These are phyloP conservation scores for Drosophila baimaii DNA, from an alignment of 1,140 invertebrate species.

Conservation along the genomic window DNA sequence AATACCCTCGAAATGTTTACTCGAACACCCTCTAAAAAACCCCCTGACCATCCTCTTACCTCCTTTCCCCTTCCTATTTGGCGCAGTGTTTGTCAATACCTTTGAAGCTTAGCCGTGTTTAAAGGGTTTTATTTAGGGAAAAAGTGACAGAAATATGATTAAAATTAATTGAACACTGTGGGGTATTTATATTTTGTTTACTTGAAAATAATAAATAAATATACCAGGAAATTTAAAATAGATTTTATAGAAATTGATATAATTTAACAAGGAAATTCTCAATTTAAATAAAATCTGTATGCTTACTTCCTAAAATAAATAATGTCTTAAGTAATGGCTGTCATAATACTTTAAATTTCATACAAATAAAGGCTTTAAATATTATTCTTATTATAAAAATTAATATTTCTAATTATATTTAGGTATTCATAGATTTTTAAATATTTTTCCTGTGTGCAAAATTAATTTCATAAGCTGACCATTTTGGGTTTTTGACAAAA, in stretches of 20 bases:
- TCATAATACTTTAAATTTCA: background rate
- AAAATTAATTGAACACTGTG: background rate
- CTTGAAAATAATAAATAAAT: background rate
- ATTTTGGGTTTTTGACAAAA: conserved; percentile 10
- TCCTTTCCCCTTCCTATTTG: conserved; percentile 12
- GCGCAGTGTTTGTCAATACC: conserved; percentile 13
- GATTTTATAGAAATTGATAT: background rate
- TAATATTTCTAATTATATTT: background rate
- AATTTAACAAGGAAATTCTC: background rate
- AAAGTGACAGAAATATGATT: conserved; percentile 14
- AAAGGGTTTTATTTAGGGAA: conserved; percentile 6
- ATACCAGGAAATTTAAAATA: background rate
- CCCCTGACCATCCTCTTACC: conserved; percentile 1
- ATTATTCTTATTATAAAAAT: background rate
- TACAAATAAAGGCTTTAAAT: accelerated
- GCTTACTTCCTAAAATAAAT: background rate
- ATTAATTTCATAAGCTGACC: conserved; percentile 29
- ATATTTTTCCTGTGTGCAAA: conserved; percentile 1
- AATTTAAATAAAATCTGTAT: background rate
- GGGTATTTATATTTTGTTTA: background rate
- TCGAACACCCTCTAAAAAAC: conserved; percentile 27
- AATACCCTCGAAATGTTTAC: conserved; percentile 54
- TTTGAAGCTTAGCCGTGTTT: background rate
- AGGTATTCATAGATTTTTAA: background rate
- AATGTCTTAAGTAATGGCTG: too few species aligned